Evolutionary conservation across 2,797 vertebrate species (phyloP).

Genomic region (Gymnothorax javanicus): DNA sequence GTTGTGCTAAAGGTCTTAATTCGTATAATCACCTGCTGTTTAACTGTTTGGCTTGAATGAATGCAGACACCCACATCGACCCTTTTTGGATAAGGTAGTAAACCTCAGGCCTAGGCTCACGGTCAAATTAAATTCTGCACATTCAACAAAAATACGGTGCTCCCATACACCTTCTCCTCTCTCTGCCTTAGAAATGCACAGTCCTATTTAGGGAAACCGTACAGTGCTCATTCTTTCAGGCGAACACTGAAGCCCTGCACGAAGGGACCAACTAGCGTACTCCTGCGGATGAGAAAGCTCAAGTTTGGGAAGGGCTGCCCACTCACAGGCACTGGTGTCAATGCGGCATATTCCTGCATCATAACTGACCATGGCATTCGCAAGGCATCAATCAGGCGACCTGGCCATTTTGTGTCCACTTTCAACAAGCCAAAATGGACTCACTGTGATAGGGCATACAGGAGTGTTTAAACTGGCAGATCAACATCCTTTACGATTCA

Average conservation of each 20-base stretch:
- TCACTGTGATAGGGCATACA: neutral
- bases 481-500: neutral
- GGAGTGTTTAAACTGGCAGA: neutral
- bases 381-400: neutral
- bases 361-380: neutral
- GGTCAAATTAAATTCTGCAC: no score
- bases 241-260: neutral
- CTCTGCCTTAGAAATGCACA: neutral
- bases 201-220: neutral
- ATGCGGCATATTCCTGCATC: neutral
- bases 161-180: neutral
- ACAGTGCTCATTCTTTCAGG: neutral
- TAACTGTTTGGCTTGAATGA: no score
- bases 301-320: neutral
- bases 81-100: no score
- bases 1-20: no score
- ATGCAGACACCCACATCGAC: no score
- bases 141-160: neutral
- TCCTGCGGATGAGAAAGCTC: neutral
- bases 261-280: neutral
- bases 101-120: no score
- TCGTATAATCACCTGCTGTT: no score
- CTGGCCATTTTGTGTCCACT: neutral
- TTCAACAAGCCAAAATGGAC: neutral
- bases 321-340: neutral